phyloP scores from a whole-genome alignment of 2,888 invertebrate genomes.

The Agrotis segetum region DNA sequence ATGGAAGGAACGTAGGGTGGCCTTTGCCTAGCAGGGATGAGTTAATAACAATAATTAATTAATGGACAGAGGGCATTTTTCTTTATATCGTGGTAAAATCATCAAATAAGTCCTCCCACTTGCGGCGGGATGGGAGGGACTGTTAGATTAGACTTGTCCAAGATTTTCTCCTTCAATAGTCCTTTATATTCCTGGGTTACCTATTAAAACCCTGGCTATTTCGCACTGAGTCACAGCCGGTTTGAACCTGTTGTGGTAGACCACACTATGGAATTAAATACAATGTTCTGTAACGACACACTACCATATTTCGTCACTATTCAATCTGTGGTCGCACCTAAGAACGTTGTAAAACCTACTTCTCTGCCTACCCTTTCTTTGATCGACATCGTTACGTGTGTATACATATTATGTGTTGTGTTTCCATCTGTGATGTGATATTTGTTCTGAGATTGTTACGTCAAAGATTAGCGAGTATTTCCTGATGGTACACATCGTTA shows the following conservation, averaged over 20 bases:
- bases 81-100: too few species aligned
- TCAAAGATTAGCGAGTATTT: slow-evolving; percentile 42
- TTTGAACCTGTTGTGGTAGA: background rate
- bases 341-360: background rate
- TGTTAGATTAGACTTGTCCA: too few species aligned
- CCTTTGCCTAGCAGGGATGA: too few species aligned
- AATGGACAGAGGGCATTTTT: too few species aligned
- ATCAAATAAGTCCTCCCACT: too few species aligned
- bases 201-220: too few species aligned
- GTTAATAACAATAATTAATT: too few species aligned
- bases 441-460: slow-evolving; percentile 41
- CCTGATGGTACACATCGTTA: slow-evolving; percentile 29
- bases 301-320: slow-evolving; percentile 16
- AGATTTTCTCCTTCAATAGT: too few species aligned
- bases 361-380: background rate
- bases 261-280: slow-evolving; percentile 9
- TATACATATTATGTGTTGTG: background rate
- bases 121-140: too few species aligned
- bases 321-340: slow-evolving; percentile 13
- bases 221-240: too few species aligned
- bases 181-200: too few species aligned
- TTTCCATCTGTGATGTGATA: slow-evolving; percentile 41
- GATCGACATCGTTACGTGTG: background rate
- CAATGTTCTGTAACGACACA: slow-evolving; percentile 11
- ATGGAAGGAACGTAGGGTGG: too few species aligned